phyloP scores from a whole-genome alignment of 2,113 vertebrate species.

The Rattus rattus region DNA sequence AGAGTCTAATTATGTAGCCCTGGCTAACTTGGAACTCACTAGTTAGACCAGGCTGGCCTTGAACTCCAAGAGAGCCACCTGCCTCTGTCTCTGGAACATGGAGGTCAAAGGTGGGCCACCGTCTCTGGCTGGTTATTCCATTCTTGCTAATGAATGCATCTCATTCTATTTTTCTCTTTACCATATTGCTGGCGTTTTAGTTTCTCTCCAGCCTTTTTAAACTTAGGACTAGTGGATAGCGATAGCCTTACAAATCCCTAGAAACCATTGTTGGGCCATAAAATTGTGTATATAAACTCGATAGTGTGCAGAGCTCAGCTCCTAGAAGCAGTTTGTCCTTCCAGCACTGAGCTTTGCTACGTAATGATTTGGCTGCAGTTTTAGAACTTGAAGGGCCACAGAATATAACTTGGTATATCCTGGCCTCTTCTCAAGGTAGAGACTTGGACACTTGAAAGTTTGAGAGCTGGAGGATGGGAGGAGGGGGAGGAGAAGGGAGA shows the following conservation, averaged over 20 bases:
- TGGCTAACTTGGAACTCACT: background rate
- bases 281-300: conserved; percentile 37
- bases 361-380: background rate
- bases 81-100: background rate
- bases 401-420: background rate
- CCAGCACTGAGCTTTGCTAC: background rate
- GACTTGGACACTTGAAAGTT: background rate
- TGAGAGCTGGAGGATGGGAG: background rate
- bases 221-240: conserved; percentile 16
- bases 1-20: background rate
- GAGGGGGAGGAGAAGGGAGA: background rate
- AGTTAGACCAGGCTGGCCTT: background rate
- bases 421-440: background rate
- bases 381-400: conserved; percentile 23
- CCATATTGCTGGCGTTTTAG: background rate
- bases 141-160: conserved; percentile 5
- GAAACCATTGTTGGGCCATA: conserved; percentile 32
- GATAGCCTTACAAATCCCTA: conserved; percentile 28
- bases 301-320: background rate
- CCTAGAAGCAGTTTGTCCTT: conserved; percentile 19
- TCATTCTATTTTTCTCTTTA: conserved; percentile 10
- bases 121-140: background rate
- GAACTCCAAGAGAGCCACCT: background rate
- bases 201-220: conserved; percentile 5
- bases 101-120: background rate